These are phyloP conservation scores for Hemiscyllium ocellatum DNA, from an alignment of 2,113 vertebrate species.

Conservation along the genomic window DNA sequence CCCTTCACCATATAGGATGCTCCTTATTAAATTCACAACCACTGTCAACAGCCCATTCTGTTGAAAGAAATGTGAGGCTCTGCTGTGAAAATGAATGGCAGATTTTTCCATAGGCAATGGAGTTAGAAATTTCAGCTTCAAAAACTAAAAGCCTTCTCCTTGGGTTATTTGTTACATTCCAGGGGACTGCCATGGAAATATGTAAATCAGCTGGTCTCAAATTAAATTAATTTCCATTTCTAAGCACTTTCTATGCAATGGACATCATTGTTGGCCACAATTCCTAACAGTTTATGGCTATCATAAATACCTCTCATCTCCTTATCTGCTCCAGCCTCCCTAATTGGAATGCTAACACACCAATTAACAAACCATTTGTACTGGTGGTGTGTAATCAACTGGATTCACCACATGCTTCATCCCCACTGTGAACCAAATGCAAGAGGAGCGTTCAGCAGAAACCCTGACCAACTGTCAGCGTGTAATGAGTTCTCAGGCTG, in stretches of 20 bases:
- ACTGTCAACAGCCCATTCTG: neutral
- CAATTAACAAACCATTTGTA: slow-evolving; percentile 28
- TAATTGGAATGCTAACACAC: slow-evolving; percentile 26
- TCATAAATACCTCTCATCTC: neutral
- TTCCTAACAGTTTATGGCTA: neutral
- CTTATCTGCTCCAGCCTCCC: neutral
- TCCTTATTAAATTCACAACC: neutral
- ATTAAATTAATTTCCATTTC: neutral
- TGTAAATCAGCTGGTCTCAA: neutral
- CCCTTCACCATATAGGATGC: neutral
- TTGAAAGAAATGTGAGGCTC: neutral
- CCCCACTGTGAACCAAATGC: slow-evolving; percentile 27
- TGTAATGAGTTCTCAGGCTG: slow-evolving; percentile 36
- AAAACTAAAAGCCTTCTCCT: neutral
- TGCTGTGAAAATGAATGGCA: neutral
- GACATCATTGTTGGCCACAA: neutral
- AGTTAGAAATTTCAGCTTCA: neutral
- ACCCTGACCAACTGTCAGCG: slow-evolving; percentile 4
- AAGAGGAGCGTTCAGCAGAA: neutral
- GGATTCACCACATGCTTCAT: slow-evolving; percentile 20
- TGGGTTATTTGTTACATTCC: neutral
- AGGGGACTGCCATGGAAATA: neutral
- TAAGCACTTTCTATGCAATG: no score
- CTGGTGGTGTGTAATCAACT: neutral
- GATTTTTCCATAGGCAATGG: neutral